Base-by-base conservation (phyloP, 2,797 vertebrate species). In the Ispidina lecontei region DNA sequence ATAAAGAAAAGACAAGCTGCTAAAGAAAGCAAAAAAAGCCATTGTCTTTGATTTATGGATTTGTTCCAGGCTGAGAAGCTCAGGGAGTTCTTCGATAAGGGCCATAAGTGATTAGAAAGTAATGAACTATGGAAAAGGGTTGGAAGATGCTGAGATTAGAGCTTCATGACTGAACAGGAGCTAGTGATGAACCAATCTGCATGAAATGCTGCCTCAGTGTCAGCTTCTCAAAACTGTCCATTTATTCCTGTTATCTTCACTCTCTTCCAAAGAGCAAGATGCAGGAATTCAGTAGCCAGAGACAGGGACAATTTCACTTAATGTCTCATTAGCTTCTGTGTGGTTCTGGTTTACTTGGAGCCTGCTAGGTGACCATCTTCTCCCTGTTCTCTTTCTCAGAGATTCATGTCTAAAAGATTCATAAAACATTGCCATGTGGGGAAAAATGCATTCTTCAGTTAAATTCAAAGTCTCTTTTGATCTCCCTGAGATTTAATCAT, bases 41-140 rank as follows among this genome's bases (percentile, higher is more conserved):
- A 49, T 58, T 95, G 91, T 74, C 58, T 94, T 96, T 97, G 94
- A 96, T 96, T 94, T 95, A 96, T 95, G 89, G 94, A 96, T 97
- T 96, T 94, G 84, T 96, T 97, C 80, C 87, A 91, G 95, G 55
- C 83, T 3, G 9, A 93, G 89, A 82, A 77, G 76, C 91, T 97
- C 83, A 39, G 85, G 78, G 83, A 39, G 13, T 76, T 93, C 94
- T 93, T 95, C 10, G 16, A 82, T 87, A 94, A 95, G 83, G 80
- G 77, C 90, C 62, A 8, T 43, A 80, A 97, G 72, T 81, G 87
- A 95, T 96, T 94, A 94, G 93, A 94, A 94, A 96, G 89, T 94
- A 97, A 96, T 87, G 94, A 94, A 92, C 92, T 92, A 80, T 87
- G 78, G 93, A 91, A 90, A 92, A 46, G 43, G 89, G 92, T 92